Evolutionary conservation across 2,888 invertebrate genomes (phyloP).

Genomic region (Eilema griseolum): DNA sequence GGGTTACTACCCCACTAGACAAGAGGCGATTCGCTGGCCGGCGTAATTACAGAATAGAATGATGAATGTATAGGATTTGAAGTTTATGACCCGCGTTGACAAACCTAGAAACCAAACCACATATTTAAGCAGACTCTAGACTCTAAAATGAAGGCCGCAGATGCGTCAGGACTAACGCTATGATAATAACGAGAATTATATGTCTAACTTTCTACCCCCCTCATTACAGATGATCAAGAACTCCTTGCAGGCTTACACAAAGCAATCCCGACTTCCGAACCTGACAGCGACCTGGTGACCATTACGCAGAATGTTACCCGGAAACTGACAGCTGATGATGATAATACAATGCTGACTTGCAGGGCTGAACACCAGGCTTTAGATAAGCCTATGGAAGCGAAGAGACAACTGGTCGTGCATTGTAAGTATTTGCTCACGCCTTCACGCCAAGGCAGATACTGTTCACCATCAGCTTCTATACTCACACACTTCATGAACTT

Average conservation of each 20-base stretch:
- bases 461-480: too few species aligned
- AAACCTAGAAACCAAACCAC: too few species aligned
- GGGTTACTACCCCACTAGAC: too few species aligned
- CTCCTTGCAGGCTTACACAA: constrained; percentile 87
- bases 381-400: constrained; percentile 65
- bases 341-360: constrained; percentile 89
- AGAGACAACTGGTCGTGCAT: constrained; percentile 70
- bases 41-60: too few species aligned
- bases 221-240: constrained; percentile 86
- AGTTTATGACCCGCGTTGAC: too few species aligned
- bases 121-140: too few species aligned
- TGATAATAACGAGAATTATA: too few species aligned
- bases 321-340: constrained; percentile 88
- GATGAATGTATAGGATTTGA: too few species aligned
- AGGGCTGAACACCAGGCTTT: constrained; percentile 89
- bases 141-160: too few species aligned
- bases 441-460: not conserved
- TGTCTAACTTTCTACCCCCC: not conserved
- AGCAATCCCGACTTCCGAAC: constrained; percentile 81
- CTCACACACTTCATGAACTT: too few species aligned
- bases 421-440: constrained; percentile 62
- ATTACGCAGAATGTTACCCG: constrained; percentile 89
- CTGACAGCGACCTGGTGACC: constrained; percentile 87
- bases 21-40: too few species aligned
- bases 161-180: too few species aligned